These are phyloP conservation scores for Apamea crenata DNA, from an alignment of 2,888 invertebrate species.

Conservation along the genomic window DNA sequence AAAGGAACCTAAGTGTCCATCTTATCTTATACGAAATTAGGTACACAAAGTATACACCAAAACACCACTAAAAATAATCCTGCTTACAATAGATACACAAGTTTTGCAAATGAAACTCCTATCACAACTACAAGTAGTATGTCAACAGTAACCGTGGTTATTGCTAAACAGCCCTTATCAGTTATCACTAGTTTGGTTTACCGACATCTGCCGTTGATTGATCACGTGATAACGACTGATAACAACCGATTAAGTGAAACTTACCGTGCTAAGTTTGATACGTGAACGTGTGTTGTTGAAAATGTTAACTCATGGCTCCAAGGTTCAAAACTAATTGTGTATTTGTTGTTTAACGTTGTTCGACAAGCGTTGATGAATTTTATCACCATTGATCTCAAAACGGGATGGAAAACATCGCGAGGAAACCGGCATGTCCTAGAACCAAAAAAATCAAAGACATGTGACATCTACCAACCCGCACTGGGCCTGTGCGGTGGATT, in stretches of 20 bases:
- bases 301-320: background rate
- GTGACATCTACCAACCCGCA: no score
- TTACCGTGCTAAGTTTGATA: conserved; percentile 25
- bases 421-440: no score
- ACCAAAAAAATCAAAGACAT: no score
- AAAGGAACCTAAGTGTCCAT: no score
- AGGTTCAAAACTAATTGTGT: background rate
- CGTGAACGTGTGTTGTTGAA: background rate
- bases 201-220: conserved; percentile 78
- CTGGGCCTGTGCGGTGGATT: no score
- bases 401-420: background rate
- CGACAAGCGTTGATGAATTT: background rate
- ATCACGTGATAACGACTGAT: conserved; percentile 75
- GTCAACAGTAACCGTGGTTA: conserved; percentile 62
- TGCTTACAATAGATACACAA: background rate
- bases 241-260: conserved; percentile 55
- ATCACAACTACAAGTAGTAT: conserved; percentile 51
- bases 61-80: background rate
- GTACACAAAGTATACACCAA: background rate
- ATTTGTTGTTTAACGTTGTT: background rate
- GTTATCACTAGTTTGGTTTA: conserved; percentile 66
- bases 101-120: conserved; percentile 46
- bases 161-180: conserved; percentile 71
- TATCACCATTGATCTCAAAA: background rate
- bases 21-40: background rate